Evolutionary conservation across 2,888 invertebrate genomes (phyloP).

Genomic region (Heliconius erato): DNA sequence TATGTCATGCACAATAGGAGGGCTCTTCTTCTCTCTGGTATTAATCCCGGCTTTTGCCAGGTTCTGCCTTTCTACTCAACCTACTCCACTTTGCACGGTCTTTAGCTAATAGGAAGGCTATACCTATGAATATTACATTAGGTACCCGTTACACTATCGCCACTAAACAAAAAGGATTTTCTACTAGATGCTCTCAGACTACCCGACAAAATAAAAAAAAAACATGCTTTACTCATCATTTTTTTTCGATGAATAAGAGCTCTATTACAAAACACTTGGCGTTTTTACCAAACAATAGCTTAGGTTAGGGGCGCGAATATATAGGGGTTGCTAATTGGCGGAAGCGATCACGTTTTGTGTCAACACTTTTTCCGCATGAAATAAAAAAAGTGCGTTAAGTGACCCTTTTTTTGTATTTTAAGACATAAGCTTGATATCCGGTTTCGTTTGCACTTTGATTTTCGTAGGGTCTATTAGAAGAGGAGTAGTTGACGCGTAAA

Average conservation of each 20-base stretch:
- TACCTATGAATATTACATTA: too few relatives aligned
- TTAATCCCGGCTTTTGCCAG: too few relatives aligned
- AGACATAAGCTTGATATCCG: slow-evolving; percentile 9
- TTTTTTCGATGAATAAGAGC: background rate
- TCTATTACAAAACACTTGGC: slow-evolving; percentile 6
- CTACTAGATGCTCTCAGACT: too few relatives aligned
- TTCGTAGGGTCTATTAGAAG: background rate
- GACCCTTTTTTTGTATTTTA: background rate
- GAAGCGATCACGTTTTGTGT: slow-evolving; percentile 63
- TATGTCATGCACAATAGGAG: too few relatives aligned
- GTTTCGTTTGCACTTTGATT: slow-evolving; percentile 10
- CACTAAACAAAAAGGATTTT: too few relatives aligned
- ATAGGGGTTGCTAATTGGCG: slow-evolving; percentile 63
- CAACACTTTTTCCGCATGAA: slow-evolving; percentile 64
- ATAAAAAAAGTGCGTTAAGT: background rate
- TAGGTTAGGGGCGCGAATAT: background rate
- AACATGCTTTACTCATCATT: slow-evolving; percentile 1
- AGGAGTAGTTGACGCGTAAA: background rate
- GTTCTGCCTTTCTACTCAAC: too few relatives aligned
- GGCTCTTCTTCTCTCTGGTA: too few relatives aligned
- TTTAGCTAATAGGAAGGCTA: too few relatives aligned
- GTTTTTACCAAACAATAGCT: background rate
- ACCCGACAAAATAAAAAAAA: background rate
- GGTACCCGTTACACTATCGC: too few relatives aligned
- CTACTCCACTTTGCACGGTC: too few relatives aligned